Conservation (phyloP, 1,140 invertebrate genomes). For the Microplitis demolitor region DNA sequence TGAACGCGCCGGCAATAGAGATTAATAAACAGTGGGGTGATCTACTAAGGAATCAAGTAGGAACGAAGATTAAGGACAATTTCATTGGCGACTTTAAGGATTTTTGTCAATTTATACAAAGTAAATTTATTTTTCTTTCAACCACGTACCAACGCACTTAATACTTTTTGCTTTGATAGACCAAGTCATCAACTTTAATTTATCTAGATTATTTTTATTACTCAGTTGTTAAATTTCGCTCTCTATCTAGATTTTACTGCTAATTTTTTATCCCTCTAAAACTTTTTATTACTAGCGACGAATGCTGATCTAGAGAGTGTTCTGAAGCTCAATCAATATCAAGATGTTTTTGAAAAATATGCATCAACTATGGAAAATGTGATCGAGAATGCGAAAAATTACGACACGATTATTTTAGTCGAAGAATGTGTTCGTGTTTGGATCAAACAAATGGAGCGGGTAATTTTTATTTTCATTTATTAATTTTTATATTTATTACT, state of each 20-base stretch:
- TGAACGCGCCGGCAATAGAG: conserved; percentile 58
- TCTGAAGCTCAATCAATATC: conserved; percentile 64
- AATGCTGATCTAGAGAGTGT: conserved; percentile 66
- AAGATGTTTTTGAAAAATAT: conserved; percentile 62
- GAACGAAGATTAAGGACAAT: conserved; percentile 56
- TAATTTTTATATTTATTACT: neutral
- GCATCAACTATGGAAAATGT: conserved; percentile 61
- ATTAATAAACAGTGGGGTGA: conserved; percentile 63
- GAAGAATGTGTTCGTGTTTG: conserved; percentile 66
- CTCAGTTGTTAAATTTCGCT: neutral
- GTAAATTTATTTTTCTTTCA: conserved; percentile 46
- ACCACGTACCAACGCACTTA: conserved; percentile 38
- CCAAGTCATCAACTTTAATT: neutral
- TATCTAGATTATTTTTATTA: conserved; percentile 34
- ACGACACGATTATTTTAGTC: conserved; percentile 60
- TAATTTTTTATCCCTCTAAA: no score
- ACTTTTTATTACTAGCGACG: conserved; percentile 58
- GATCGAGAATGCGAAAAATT: conserved; percentile 58
- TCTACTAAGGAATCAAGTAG: conserved; percentile 57
- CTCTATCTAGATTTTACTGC: no score
- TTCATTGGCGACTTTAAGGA: conserved; percentile 64
- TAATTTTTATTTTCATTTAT: conserved; percentile 35
- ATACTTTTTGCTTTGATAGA: conserved; percentile 40
- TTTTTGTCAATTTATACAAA: conserved; percentile 63
- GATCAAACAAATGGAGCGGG: conserved; percentile 70